Conservation (phyloP, 2,888 invertebrate genomes). For the Agonopterix heracliana region DNA sequence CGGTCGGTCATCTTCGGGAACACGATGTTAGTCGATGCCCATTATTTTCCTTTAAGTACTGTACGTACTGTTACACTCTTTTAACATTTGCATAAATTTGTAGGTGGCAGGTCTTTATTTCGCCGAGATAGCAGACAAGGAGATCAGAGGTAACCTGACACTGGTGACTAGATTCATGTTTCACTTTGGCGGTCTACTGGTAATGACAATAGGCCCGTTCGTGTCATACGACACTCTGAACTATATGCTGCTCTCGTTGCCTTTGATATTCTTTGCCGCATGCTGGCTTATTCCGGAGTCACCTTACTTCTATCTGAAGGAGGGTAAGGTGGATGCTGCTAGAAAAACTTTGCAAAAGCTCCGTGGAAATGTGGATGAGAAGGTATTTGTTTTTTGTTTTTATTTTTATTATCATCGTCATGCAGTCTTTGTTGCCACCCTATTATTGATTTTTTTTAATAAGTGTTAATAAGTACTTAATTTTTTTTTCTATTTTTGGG, state of each 20-base stretch:
- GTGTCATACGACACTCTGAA: constrained; percentile 49
- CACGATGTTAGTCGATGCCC: too few species aligned
- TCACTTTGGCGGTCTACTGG: constrained; percentile 52
- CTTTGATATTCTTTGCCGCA: constrained; percentile 55
- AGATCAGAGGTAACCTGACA: constrained; percentile 50
- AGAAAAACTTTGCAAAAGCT: constrained; percentile 47
- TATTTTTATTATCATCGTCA: too few species aligned
- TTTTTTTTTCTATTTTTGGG: too few species aligned
- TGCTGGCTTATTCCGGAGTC: constrained; percentile 77
- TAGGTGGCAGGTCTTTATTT: constrained; percentile 56
- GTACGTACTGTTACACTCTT: too few species aligned
- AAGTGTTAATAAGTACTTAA: too few species aligned
- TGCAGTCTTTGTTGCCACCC: too few species aligned
- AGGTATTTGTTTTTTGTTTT: constrained; percentile 26
- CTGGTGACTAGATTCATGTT: constrained; percentile 45
- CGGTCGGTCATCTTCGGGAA: too few species aligned
- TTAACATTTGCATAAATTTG: too few species aligned
- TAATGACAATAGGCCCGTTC: constrained; percentile 54
- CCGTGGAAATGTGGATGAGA: constrained; percentile 43
- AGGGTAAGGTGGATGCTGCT: constrained; percentile 57
- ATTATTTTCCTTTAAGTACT: too few species aligned
- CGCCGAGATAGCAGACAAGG: constrained; percentile 61
- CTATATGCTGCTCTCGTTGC: constrained; percentile 56
- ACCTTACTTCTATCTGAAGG: constrained; percentile 75
- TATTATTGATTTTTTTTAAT: too few species aligned